A percentile compares a stretch with the other conserved stretches of the same genome.
phyloP scores from a whole-genome alignment of 2,797 vertebrate species.

The Hoplostethus atlanticus region DNA sequence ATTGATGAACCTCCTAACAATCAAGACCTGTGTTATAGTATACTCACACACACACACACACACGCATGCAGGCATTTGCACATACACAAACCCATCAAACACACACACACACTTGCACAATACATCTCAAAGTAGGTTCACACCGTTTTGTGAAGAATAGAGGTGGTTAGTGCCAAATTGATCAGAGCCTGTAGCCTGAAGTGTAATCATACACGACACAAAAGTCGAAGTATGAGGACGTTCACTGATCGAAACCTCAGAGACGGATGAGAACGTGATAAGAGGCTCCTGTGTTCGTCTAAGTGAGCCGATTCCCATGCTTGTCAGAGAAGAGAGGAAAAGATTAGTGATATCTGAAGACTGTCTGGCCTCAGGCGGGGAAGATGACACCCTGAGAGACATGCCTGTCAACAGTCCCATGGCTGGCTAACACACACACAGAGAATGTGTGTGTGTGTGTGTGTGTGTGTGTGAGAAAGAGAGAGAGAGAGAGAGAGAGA shows the following conservation, averaged over 20 bases:
- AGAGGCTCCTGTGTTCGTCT: constrained; percentile 41
- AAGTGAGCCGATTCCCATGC: constrained; percentile 68
- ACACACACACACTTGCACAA: neutral
- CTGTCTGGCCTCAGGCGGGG: constrained; percentile 60
- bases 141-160: constrained; percentile 7
- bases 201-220: neutral
- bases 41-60: neutral
- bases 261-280: constrained; percentile 33
- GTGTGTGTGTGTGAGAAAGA: neutral
- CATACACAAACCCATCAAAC: neutral
- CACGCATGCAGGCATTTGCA: no score
- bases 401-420: constrained; percentile 42
- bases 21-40: constrained; percentile 8
- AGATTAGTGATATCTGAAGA: constrained; percentile 54
- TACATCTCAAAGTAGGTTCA: constrained; percentile 8
- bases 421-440: constrained; percentile 14
- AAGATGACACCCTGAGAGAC: constrained; percentile 79
- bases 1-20: constrained; percentile 35
- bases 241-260: constrained; percentile 35
- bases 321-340: constrained; percentile 48
- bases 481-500: neutral
- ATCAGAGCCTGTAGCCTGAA: neutral
- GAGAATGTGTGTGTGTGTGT: constrained; percentile 7
- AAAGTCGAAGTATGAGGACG: neutral
- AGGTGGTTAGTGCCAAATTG: neutral